These are phyloP conservation scores for Leptogaster cylindrica DNA, from an alignment of 2,888 invertebrate species.

Conservation along the genomic window DNA sequence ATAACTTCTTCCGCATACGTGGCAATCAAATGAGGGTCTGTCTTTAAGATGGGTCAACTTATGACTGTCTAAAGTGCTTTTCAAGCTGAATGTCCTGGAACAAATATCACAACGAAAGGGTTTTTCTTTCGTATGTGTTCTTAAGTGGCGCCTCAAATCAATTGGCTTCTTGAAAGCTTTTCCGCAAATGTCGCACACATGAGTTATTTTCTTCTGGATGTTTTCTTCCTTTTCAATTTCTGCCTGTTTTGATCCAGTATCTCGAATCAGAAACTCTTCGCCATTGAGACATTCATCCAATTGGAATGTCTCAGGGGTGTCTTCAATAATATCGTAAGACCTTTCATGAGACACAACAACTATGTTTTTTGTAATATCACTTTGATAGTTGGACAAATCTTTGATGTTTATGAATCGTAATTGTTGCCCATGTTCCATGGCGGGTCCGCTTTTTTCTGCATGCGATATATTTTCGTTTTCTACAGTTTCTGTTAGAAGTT, in stretches of 20 bases:
- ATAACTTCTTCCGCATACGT: slow-evolving; percentile 53
- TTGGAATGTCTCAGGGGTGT: not conserved
- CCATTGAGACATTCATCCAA: not conserved
- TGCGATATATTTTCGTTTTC: not conserved
- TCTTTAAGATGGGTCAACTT: slow-evolving; percentile 48
- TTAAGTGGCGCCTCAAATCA: slow-evolving; percentile 52
- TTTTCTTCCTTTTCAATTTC: not conserved
- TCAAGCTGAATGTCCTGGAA: slow-evolving; percentile 49
- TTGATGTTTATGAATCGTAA: slow-evolving; percentile 7
- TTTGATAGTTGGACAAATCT: slow-evolving; percentile 10
- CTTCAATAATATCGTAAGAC: not conserved
- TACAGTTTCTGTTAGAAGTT: not conserved
- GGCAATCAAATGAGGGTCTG: slow-evolving; percentile 48
- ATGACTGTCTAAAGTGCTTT: slow-evolving; percentile 50
- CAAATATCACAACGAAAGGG: slow-evolving; percentile 50
- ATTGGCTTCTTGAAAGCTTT: slow-evolving; percentile 48
- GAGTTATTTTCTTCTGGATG: not conserved
- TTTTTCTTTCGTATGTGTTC: slow-evolving; percentile 52
- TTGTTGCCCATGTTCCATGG: not conserved
- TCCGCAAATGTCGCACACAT: slow-evolving; percentile 34
- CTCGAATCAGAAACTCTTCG: slow-evolving; percentile 4
- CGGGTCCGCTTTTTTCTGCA: not conserved
- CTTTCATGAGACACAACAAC: slow-evolving; percentile 31
- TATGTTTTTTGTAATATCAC: slow-evolving; percentile 23
- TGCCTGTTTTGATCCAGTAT: too few relatives aligned